Conservation (phyloP, 2,113 vertebrate species). For the Cheirogaleus medius region DNA sequence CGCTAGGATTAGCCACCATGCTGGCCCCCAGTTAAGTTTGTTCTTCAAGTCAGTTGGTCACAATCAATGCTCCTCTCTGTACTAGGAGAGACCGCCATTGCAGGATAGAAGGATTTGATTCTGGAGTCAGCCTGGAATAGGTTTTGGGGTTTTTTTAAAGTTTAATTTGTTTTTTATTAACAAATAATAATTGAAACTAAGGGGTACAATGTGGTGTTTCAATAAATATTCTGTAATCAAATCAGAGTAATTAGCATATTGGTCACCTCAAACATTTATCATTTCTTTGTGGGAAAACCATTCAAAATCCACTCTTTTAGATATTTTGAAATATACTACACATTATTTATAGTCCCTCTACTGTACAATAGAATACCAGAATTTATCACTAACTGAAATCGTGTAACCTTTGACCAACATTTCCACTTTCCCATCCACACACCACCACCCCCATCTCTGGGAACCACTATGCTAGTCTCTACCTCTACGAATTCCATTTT, state of each 20-base stretch:
- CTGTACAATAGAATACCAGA: background rate
- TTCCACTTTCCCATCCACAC: background rate
- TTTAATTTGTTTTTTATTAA: background rate
- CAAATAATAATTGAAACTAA: background rate
- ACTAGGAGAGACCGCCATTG: background rate
- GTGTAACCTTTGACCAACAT: background rate
- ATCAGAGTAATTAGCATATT: background rate
- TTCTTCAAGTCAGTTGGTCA: background rate
- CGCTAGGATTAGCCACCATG: no score
- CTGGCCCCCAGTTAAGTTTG: background rate
- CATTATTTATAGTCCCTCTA: background rate
- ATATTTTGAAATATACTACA: background rate
- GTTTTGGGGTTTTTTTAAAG: background rate
- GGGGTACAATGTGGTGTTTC: background rate
- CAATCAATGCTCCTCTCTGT: rapidly evolving
- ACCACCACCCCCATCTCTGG: background rate
- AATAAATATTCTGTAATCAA: background rate
- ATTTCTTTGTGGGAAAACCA: background rate
- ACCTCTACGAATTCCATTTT: background rate
- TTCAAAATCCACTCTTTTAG: background rate
- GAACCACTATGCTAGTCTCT: background rate
- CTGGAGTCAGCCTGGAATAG: background rate
- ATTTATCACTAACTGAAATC: background rate
- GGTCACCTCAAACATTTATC: background rate
- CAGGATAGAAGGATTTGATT: background rate